phyloP scores from a whole-genome alignment of 2,888 invertebrate species.

The Chironomus riparius region DNA sequence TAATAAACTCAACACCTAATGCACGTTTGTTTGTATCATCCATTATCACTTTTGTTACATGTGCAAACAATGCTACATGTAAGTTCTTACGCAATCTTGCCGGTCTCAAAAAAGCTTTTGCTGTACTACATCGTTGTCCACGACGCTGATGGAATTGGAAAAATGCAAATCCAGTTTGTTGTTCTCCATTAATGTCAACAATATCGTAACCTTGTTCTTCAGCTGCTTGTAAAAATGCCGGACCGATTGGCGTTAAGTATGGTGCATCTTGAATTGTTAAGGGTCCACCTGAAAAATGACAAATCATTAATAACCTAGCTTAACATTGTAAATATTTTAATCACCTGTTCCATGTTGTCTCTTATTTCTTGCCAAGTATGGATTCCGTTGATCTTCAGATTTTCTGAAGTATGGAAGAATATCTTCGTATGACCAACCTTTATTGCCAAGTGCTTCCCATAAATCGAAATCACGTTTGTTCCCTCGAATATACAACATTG shows the following conservation, averaged over 20 bases:
- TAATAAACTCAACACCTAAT: conserved; percentile 69
- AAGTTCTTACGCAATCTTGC: conserved; percentile 67
- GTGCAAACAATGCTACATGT: conserved; percentile 70
- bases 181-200: conserved; percentile 72
- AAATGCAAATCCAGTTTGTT: conserved; percentile 79
- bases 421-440: conserved; percentile 80
- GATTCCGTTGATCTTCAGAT: conserved; percentile 79
- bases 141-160: conserved; percentile 84
- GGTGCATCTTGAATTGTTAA: conserved; percentile 42
- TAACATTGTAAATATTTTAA: not conserved
- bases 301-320: not conserved
- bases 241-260: conserved; percentile 63
- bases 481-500: conserved; percentile 86
- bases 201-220: conserved; percentile 87
- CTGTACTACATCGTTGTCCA: conserved; percentile 71
- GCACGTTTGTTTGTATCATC: conserved; percentile 63
- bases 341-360: conserved; percentile 63
- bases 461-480: conserved; percentile 77
- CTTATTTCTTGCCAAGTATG: conserved; percentile 67
- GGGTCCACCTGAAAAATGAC: conserved; percentile 37
- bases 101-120: conserved; percentile 78
- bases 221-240: conserved; percentile 80
- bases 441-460: conserved; percentile 73
- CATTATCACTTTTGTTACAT: conserved; percentile 67
- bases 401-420: conserved; percentile 77